Evolutionary conservation across 2,113 vertebrate genomes (phyloP).

Genomic region (Anser brachyrhynchus): DNA sequence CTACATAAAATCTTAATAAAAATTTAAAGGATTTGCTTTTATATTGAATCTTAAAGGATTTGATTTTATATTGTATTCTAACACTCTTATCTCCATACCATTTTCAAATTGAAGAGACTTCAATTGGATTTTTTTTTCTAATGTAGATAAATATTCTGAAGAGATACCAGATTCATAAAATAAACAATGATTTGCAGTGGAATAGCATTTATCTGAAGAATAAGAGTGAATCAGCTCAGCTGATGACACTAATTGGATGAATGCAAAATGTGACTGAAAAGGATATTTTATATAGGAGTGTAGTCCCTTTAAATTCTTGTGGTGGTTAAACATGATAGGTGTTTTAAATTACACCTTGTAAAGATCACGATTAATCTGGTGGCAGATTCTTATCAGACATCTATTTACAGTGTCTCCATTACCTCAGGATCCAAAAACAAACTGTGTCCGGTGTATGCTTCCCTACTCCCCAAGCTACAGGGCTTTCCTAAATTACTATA

Average conservation of each 20-base stretch:
- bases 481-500: slow-evolving; percentile 10
- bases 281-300: background rate
- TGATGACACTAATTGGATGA: background rate
- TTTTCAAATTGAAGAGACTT: background rate
- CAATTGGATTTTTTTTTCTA: background rate
- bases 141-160: background rate
- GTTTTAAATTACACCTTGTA: slow-evolving; percentile 65
- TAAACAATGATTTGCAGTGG: background rate
- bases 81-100: background rate
- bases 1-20: background rate
- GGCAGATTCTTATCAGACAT: slow-evolving; percentile 63
- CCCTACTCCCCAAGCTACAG: background rate
- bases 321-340: background rate
- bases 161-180: background rate
- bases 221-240: background rate
- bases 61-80: background rate
- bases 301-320: slow-evolving; percentile 49
- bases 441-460: background rate
- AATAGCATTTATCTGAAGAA: background rate
- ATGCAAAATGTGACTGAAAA: background rate
- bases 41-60: background rate
- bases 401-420: slow-evolving; percentile 56
- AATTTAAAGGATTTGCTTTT: background rate
- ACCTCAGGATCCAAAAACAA: slow-evolving; percentile 67
- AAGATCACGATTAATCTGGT: slow-evolving; percentile 59